Conservation (phyloP, 1,140 invertebrate species). For the Caenorhabditis brenneri region DNA sequence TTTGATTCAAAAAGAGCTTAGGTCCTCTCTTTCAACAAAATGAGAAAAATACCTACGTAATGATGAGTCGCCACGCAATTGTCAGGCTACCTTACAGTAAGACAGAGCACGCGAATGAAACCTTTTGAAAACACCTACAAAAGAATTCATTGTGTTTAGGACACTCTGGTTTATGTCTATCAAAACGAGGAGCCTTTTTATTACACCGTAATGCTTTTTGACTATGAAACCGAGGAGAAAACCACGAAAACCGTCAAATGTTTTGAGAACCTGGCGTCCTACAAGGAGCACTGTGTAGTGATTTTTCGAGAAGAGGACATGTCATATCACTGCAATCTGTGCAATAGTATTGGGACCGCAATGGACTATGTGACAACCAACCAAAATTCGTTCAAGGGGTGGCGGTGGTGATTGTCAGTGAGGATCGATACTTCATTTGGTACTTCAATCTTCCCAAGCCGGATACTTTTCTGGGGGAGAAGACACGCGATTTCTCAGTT, state of each 20-base stretch:
- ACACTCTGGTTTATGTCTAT: not conserved
- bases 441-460: not conserved
- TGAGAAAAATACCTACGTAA: no score
- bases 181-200: not conserved
- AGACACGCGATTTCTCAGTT: no score
- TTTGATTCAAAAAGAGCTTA: no score
- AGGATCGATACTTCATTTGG: not conserved
- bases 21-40: no score
- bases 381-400: not conserved
- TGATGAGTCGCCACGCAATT: no score
- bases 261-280: not conserved
- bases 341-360: not conserved
- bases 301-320: not conserved
- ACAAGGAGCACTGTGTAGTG: not conserved
- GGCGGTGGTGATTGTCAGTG: not conserved
- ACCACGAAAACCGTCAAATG: not conserved
- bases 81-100: no score
- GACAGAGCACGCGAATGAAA: not conserved
- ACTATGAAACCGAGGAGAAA: not conserved
- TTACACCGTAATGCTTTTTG: not conserved
- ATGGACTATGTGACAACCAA: not conserved
- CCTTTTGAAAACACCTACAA: no score
- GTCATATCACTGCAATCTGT: not conserved
- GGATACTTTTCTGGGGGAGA: not conserved
- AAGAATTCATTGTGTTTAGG: no score